These are phyloP conservation scores for Myotis davidii DNA, from an alignment of 2,113 vertebrate species.

Conservation along the genomic window DNA sequence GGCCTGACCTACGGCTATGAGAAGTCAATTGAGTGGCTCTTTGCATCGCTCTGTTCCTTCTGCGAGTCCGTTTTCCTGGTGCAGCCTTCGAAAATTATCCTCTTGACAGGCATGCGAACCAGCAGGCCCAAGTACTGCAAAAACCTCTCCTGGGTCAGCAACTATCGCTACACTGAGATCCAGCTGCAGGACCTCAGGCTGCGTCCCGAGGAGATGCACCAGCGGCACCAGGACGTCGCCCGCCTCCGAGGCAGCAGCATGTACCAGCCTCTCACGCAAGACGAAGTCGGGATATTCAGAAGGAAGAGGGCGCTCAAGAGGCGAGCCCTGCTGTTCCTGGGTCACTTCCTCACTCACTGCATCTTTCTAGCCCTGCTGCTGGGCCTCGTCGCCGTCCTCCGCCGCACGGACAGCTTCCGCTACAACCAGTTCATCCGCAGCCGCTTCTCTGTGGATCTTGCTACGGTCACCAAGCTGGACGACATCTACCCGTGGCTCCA, in stretches of 20 bases:
- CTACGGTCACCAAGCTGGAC: background rate
- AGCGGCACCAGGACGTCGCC: background rate
- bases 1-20: slow-evolving; percentile 83
- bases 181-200: accelerated
- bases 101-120: slow-evolving; percentile 42
- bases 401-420: slow-evolving; percentile 62
- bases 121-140: slow-evolving; percentile 58
- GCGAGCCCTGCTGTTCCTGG: slow-evolving; percentile 67
- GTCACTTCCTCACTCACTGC: slow-evolving; percentile 51
- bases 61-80: slow-evolving; percentile 73
- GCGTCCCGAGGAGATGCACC: background rate
- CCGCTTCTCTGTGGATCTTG: slow-evolving; percentile 70
- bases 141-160: slow-evolving; percentile 77
- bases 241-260: background rate
- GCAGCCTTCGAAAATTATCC: slow-evolving; percentile 67
- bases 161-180: slow-evolving; percentile 55
- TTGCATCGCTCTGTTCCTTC: slow-evolving; percentile 79
- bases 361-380: slow-evolving; percentile 77
- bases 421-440: slow-evolving; percentile 69
- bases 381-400: background rate
- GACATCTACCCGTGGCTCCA: slow-evolving; percentile 77
- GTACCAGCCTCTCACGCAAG: slow-evolving; percentile 76
- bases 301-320: slow-evolving; percentile 59
- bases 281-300: slow-evolving; percentile 66
- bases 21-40: slow-evolving; percentile 83